A percentile compares a stretch with the other conserved stretches of the same genome.
Evolutionary conservation across 2,888 invertebrate genomes (phyloP).

Genomic region (Nowickia ferox): DNA sequence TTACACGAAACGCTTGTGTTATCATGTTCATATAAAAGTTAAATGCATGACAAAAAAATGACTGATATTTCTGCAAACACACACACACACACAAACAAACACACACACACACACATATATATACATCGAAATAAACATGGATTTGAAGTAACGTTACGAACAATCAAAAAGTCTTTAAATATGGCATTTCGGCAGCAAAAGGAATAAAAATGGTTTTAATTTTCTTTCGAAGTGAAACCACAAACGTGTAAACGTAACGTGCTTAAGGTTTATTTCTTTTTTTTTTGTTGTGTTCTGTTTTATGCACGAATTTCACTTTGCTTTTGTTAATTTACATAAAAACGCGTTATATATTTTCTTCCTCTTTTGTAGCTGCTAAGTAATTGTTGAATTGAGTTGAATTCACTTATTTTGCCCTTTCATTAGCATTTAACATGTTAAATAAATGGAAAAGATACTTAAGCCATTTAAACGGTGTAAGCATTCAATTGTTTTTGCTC

Average conservation of each 20-base stretch:
- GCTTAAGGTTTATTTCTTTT: constrained; percentile 38
- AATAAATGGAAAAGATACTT: background rate
- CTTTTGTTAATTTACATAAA: constrained; percentile 57
- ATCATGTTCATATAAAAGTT: constrained; percentile 54
- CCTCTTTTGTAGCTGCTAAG: background rate
- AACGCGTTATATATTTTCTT: constrained; percentile 35
- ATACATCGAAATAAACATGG: background rate
- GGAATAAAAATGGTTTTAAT: constrained; percentile 30
- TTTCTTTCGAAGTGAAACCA: background rate
- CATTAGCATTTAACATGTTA: constrained; percentile 51
- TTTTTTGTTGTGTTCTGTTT: constrained; percentile 1
- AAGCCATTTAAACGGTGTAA: background rate
- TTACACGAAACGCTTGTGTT: constrained; percentile 59
- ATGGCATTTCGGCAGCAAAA: constrained; percentile 10
- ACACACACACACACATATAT: constrained; percentile 4
- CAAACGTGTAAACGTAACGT: constrained; percentile 37
- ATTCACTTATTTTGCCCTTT: constrained; percentile 38
- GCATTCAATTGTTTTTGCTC: background rate
- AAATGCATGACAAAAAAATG: constrained; percentile 63
- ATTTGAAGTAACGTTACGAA: background rate
- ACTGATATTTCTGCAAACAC: constrained; percentile 47
- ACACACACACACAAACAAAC: background rate
- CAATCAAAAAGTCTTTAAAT: constrained; percentile 30
- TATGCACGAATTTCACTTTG: background rate
- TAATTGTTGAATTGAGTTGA: constrained; percentile 34